Conservation (phyloP, 2,113 vertebrate genomes). For the Anoura caudifer region DNA sequence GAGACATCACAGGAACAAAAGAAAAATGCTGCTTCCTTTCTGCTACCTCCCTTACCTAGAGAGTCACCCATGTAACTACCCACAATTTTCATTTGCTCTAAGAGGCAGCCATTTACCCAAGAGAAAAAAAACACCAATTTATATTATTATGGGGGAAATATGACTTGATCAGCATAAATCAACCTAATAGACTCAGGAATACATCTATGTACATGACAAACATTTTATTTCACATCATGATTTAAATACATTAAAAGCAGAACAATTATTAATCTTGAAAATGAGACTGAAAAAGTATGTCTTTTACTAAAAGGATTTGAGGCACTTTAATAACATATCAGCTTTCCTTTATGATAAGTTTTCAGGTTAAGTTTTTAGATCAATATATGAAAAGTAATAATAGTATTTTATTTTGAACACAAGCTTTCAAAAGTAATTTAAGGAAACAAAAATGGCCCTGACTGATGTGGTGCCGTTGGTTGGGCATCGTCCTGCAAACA, state of each 20-base stretch:
- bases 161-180: not conserved
- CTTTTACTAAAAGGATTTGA: conserved; percentile 19
- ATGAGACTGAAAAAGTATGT: not conserved
- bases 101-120: not conserved
- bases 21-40: not conserved
- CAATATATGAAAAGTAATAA: conserved; percentile 27
- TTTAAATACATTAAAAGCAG: not conserved
- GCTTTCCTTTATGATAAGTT: not conserved
- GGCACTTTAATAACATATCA: conserved; percentile 17
- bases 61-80: not conserved
- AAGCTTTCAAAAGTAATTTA: conserved; percentile 35
- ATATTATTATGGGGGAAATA: not conserved
- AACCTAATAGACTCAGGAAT: not conserved
- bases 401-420: not conserved
- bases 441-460: conserved; percentile 1
- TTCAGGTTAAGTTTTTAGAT: not conserved
- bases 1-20: not conserved
- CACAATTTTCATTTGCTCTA: not conserved
- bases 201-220: not conserved
- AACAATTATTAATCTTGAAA: conserved; percentile 16
- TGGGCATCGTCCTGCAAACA: too few relatives aligned
- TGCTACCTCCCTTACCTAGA: not conserved
- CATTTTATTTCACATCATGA: not conserved
- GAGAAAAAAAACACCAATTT: not conserved
- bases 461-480: too few relatives aligned